These are phyloP conservation scores for Pseudeuparius sepicola DNA, from an alignment of 2,888 invertebrate species.

Conservation along the genomic window DNA sequence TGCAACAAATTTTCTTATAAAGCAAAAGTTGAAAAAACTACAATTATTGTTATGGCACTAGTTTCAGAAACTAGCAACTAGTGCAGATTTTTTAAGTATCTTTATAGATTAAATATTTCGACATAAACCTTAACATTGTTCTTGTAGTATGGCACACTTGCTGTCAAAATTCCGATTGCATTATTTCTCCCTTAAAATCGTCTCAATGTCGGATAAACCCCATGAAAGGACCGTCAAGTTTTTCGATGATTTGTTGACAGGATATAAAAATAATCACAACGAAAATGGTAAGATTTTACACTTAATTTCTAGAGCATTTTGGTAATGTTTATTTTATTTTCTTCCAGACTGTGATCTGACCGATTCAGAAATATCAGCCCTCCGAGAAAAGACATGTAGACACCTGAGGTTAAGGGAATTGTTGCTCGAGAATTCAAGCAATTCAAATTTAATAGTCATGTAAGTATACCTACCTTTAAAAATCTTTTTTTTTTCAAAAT, in stretches of 20 bases:
- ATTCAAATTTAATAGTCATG: constrained; percentile 90
- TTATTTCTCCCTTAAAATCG: constrained; percentile 83
- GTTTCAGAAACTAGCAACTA: too few relatives aligned
- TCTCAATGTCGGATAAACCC: constrained; percentile 80
- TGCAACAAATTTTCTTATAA: too few relatives aligned
- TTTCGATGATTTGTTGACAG: constrained; percentile 61
- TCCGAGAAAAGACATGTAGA: constrained; percentile 81
- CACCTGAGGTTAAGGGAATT: constrained; percentile 87
- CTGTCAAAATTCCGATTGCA: constrained; percentile 90
- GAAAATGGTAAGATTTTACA: constrained; percentile 33
- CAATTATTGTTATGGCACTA: too few relatives aligned
- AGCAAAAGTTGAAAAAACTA: too few relatives aligned
- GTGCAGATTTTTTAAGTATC: too few relatives aligned
- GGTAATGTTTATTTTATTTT: constrained; percentile 15
- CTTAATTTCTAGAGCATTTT: too few relatives aligned
- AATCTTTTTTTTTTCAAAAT: not conserved
- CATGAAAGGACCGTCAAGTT: constrained; percentile 60
- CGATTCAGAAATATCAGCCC: constrained; percentile 58
- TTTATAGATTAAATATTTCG: too few relatives aligned
- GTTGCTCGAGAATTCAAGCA: constrained; percentile 74
- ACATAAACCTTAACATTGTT: too few relatives aligned
- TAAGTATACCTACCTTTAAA: constrained; percentile 45
- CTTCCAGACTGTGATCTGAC: constrained; percentile 55
- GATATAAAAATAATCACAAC: constrained; percentile 44
- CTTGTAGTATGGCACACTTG: constrained; percentile 80